Evolutionary conservation across 1,140 invertebrate genomes (phyloP).

Genomic region (Oedothorax gibbosus): DNA sequence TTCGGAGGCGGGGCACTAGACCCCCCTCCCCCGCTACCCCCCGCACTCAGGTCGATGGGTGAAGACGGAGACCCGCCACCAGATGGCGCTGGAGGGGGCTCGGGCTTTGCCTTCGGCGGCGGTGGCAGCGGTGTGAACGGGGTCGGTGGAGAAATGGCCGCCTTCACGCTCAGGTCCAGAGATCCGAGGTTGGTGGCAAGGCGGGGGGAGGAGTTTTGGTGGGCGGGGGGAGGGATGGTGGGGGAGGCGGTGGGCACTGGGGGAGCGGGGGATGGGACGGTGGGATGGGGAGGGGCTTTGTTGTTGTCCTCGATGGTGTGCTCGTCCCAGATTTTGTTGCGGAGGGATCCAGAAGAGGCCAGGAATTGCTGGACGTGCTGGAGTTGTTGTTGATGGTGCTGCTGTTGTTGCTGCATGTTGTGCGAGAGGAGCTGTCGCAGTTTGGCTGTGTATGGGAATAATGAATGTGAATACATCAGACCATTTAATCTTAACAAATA

Average conservation of each 20-base stretch:
- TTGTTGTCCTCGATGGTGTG: slow-evolving; percentile 43
- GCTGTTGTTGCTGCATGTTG: slow-evolving; percentile 61
- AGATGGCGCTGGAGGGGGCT: slow-evolving; percentile 11
- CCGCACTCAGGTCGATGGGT: slow-evolving; percentile 63
- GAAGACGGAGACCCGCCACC: slow-evolving; percentile 49
- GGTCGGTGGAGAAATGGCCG: slow-evolving; percentile 42
- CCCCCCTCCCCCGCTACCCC: slow-evolving; percentile 3
- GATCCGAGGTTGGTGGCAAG: slow-evolving; percentile 54
- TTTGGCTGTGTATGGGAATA: slow-evolving; percentile 60
- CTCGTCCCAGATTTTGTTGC: slow-evolving; percentile 58
- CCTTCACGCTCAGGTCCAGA: slow-evolving; percentile 63
- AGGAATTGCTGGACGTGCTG: slow-evolving; percentile 60
- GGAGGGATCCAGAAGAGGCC: slow-evolving; percentile 31
- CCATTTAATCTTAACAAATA: neutral
- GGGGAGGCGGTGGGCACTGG: slow-evolving; percentile 27
- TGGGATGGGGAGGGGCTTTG: neutral
- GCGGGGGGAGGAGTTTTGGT: slow-evolving; percentile 62
- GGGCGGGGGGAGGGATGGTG: slow-evolving; percentile 63
- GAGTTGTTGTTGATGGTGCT: slow-evolving; percentile 60
- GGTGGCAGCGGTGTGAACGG: slow-evolving; percentile 40
- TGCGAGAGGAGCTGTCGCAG: slow-evolving; percentile 57
- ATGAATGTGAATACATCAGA: neutral
- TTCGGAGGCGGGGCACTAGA: slow-evolving; percentile 5
- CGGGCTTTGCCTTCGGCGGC: slow-evolving; percentile 48
- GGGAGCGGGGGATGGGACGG: slow-evolving; percentile 34